These are phyloP conservation scores for Phodopus roborovskii DNA, from an alignment of 2,113 vertebrate species.

Conservation along the genomic window DNA sequence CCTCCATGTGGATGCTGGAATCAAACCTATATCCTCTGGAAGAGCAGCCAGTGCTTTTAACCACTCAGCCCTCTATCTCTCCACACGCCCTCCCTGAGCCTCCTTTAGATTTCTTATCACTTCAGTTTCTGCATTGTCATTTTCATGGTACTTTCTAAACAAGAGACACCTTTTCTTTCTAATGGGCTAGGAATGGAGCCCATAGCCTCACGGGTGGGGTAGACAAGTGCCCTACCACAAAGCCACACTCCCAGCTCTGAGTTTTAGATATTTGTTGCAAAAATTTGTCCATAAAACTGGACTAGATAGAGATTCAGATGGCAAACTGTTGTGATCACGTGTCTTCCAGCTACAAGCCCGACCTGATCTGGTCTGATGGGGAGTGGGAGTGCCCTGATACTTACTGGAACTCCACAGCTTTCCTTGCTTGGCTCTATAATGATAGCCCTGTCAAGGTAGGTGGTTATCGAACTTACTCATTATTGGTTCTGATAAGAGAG, in stretches of 20 bases:
- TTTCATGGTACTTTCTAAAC: conserved; percentile 16
- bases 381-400: conserved; percentile 96
- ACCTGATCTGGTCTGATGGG: conserved; percentile 98
- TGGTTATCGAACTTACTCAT: not conserved
- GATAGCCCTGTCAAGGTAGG: conserved; percentile 95
- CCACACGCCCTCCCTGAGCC: not conserved
- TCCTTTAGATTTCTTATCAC: not conserved
- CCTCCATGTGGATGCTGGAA: too few species aligned
- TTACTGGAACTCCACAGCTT: conserved; percentile 97
- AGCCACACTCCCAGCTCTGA: not conserved
- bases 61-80: not conserved
- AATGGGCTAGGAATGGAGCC: not conserved
- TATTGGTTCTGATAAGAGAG: not conserved
- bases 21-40: not conserved
- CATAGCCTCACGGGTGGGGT: too few species aligned
- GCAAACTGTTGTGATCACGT: not conserved
- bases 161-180: not conserved
- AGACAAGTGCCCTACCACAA: not conserved
- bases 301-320: not conserved
- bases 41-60: not conserved
- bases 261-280: not conserved
- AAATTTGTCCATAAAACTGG: not conserved
- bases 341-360: conserved; percentile 92
- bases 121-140: not conserved
- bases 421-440: conserved; percentile 98